Conservation (phyloP, 1,140 invertebrate genomes). For the Venustaconcha ellipsiformis region DNA sequence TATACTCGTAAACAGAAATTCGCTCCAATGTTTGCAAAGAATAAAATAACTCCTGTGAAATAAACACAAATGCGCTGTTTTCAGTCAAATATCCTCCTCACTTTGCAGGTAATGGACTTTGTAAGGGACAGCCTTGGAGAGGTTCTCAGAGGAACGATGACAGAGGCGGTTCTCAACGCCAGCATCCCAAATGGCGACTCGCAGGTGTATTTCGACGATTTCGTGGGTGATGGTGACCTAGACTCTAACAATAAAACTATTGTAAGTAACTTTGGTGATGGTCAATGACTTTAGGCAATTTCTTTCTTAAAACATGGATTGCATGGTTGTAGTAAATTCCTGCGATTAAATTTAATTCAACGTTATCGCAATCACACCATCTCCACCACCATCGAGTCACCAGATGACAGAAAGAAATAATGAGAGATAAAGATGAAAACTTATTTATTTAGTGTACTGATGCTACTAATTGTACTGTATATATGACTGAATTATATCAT, state of each 20-base stretch:
- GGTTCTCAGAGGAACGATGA: slow-evolving; percentile 34
- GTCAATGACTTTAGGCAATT: neutral
- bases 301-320: neutral
- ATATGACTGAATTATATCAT: too few relatives aligned
- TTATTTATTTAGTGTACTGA: too few relatives aligned
- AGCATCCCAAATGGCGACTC: slow-evolving; percentile 15
- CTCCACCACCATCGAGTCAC: neutral
- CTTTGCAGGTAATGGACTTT: slow-evolving; percentile 27
- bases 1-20: too few relatives aligned
- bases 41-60: too few relatives aligned
- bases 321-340: neutral
- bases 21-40: too few relatives aligned
- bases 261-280: slow-evolving; percentile 27
- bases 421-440: too few relatives aligned
- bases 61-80: too few relatives aligned
- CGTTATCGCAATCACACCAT: neutral
- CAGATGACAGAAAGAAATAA: too few relatives aligned
- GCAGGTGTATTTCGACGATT: slow-evolving; percentile 49
- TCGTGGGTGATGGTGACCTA: slow-evolving; percentile 50
- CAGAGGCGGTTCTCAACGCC: slow-evolving; percentile 24
- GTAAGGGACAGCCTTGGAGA: slow-evolving; percentile 18
- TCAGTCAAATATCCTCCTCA: too few relatives aligned
- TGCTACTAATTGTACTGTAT: too few relatives aligned
- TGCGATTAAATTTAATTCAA: neutral
- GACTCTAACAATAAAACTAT: slow-evolving; percentile 34